These are phyloP conservation scores for Danio tinwini DNA, from an alignment of 2,797 vertebrate genomes.

Conservation along the genomic window DNA sequence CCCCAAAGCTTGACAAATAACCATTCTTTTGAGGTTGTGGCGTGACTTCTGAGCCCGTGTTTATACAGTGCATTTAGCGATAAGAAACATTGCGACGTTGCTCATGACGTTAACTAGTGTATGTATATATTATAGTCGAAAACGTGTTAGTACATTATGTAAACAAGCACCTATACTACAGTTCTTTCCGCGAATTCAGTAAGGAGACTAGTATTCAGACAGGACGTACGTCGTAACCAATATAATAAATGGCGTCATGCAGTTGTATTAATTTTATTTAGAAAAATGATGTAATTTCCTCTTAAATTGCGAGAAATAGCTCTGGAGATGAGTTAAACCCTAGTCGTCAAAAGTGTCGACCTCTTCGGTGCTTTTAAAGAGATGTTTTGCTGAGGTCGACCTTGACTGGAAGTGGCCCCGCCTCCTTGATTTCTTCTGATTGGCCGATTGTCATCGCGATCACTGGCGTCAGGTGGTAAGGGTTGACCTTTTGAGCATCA, in stretches of 20 bases:
- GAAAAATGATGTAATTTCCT: slow-evolving; percentile 53
- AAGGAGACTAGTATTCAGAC: slow-evolving; percentile 50
- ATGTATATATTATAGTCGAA: slow-evolving; percentile 27
- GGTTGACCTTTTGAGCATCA: slow-evolving; percentile 79
- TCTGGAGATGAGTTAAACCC: slow-evolving; percentile 25
- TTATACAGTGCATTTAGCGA: slow-evolving; percentile 5
- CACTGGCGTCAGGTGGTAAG: slow-evolving; percentile 82
- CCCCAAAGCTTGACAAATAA: slow-evolving; percentile 40
- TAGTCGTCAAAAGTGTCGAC: slow-evolving; percentile 55
- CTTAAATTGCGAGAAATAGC: slow-evolving; percentile 52
- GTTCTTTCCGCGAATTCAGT: slow-evolving; percentile 44
- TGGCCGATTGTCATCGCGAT: slow-evolving; percentile 82
- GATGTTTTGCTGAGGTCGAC: slow-evolving; percentile 92
- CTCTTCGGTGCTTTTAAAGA: slow-evolving; percentile 75
- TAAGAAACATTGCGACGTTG: slow-evolving; percentile 32
- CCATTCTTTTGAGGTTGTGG: slow-evolving; percentile 33
- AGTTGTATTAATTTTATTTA: slow-evolving; percentile 26
- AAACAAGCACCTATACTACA: slow-evolving; percentile 52
- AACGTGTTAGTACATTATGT: slow-evolving; percentile 45
- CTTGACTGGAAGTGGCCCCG: slow-evolving; percentile 89
- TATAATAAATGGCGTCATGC: slow-evolving; percentile 56
- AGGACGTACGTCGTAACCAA: slow-evolving; percentile 35
- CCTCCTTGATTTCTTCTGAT: slow-evolving; percentile 78
- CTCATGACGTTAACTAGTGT: slow-evolving; percentile 16
- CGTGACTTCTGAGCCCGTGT: slow-evolving; percentile 18